A percentile compares a stretch with the other conserved stretches of the same genome.
These are phyloP conservation scores for Zophobas atratus DNA, from an alignment of 1,140 invertebrate genomes.

Conservation along the genomic window DNA sequence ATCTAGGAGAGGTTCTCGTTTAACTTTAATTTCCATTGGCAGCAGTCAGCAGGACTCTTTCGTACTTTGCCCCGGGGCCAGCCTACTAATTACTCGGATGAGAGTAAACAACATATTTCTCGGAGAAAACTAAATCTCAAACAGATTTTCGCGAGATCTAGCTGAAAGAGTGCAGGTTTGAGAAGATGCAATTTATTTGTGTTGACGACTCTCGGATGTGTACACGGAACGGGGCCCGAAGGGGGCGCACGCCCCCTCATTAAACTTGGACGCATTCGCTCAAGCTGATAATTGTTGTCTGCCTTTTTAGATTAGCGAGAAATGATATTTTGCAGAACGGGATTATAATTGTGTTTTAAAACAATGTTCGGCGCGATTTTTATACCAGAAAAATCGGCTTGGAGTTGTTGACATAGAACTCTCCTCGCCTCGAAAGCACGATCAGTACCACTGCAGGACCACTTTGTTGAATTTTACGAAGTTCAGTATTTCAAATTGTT, in stretches of 20 bases:
- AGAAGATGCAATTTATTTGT: conserved; percentile 48
- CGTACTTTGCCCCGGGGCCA: conserved; percentile 44
- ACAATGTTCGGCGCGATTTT: too few relatives aligned
- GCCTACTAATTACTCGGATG: conserved; percentile 51
- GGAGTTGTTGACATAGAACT: too few relatives aligned
- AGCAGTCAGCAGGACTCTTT: conserved; percentile 48
- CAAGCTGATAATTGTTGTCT: conserved; percentile 24
- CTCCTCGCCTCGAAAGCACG: too few relatives aligned
- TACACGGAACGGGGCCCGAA: conserved; percentile 1
- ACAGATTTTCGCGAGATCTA: conserved; percentile 42
- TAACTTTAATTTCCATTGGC: conserved; percentile 54
- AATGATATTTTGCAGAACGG: too few relatives aligned
- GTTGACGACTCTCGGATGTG: conserved; percentile 16
- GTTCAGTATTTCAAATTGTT: too few relatives aligned
- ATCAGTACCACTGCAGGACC: too few relatives aligned
- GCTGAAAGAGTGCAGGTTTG: conserved; percentile 43
- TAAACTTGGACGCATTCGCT: conserved; percentile 1
- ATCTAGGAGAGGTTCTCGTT: conserved; percentile 51
- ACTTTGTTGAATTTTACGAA: too few relatives aligned
- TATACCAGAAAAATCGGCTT: too few relatives aligned
- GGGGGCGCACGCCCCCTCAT: conserved; percentile 7
- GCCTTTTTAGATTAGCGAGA: conserved; percentile 54
- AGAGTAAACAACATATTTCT: conserved; percentile 55
- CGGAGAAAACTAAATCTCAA: conserved; percentile 53
- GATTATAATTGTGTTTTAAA: too few relatives aligned